These are phyloP conservation scores for Hyles vespertilio DNA, from an alignment of 1,140 invertebrate species.

Conservation along the genomic window DNA sequence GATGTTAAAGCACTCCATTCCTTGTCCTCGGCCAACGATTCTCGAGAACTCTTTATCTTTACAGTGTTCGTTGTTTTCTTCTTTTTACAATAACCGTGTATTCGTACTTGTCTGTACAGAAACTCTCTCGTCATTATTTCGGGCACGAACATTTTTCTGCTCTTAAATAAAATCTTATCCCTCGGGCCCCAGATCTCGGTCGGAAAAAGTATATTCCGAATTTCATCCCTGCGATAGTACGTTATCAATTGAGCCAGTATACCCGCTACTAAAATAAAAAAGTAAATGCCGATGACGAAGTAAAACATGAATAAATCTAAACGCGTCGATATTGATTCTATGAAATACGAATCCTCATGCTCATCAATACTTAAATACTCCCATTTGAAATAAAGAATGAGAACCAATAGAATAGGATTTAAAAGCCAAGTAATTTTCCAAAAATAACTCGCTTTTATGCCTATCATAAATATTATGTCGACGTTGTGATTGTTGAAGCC, in stretches of 20 bases:
- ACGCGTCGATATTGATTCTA: conserved; percentile 25
- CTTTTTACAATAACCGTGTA: conserved; percentile 40
- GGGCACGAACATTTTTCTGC: conserved; percentile 64
- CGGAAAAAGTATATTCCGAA: conserved; percentile 32
- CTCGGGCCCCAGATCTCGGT: conserved; percentile 47
- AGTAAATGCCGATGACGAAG: conserved; percentile 36
- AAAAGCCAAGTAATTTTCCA: conserved; percentile 55
- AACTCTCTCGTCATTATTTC: conserved; percentile 70
- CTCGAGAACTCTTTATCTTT: conserved; percentile 10
- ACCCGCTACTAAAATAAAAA: conserved; percentile 35
- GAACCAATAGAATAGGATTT: conserved; percentile 39
- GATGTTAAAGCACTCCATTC: conserved; percentile 52
- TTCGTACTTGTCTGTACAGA: conserved; percentile 60
- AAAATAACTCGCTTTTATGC: conserved; percentile 54
- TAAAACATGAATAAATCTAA: conserved; percentile 37
- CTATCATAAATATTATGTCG: conserved; percentile 67
- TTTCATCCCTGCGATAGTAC: conserved; percentile 22
- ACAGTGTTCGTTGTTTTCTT: conserved; percentile 14
- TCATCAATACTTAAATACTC: conserved; percentile 19
- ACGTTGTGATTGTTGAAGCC: conserved; percentile 52
- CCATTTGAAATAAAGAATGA: conserved; percentile 35
- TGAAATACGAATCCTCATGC: conserved; percentile 29
- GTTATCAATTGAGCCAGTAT: conserved; percentile 32
- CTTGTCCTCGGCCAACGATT: conserved; percentile 22
- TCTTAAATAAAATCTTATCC: conserved; percentile 48